A percentile compares a stretch with the other conserved stretches of the same genome.
Evolutionary conservation across 1,140 invertebrate species (phyloP).

Genomic region (Bicyclus anynana): DNA sequence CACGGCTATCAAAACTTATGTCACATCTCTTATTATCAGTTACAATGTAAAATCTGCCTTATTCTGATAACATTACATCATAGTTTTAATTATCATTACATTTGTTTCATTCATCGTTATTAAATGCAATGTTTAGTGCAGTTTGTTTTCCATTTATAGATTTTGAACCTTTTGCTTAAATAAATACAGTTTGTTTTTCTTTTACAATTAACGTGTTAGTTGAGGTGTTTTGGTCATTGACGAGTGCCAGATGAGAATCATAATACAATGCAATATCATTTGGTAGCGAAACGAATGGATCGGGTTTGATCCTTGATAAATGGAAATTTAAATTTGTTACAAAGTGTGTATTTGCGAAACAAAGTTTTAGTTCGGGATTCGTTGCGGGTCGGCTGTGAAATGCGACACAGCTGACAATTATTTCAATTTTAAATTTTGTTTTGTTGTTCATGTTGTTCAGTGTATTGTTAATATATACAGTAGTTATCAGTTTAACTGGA

Average conservation of each 20-base stretch:
- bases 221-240: background rate
- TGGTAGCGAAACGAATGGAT: slow-evolving; percentile 53
- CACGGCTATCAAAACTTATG: slow-evolving; percentile 58
- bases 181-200: slow-evolving; percentile 14
- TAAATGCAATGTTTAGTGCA: background rate
- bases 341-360: slow-evolving; percentile 45
- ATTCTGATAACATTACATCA: background rate
- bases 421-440: slow-evolving; percentile 9
- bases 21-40: slow-evolving; percentile 23
- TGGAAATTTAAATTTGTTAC: slow-evolving; percentile 60
- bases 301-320: slow-evolving; percentile 66
- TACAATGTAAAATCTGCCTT: slow-evolving; percentile 11
- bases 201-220: background rate
- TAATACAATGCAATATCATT: slow-evolving; percentile 64
- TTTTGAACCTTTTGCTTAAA: background rate
- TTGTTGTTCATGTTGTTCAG: background rate
- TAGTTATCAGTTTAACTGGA: too few species aligned
- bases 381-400: slow-evolving; percentile 30
- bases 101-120: background rate
- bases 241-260: slow-evolving; percentile 39
- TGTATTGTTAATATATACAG: background rate
- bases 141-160: background rate
- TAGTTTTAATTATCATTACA: background rate
- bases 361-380: slow-evolving; percentile 44
- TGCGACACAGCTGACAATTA: slow-evolving; percentile 6